phyloP scores from a whole-genome alignment of 2,113 vertebrate genomes.

The Nymphicus hollandicus region DNA sequence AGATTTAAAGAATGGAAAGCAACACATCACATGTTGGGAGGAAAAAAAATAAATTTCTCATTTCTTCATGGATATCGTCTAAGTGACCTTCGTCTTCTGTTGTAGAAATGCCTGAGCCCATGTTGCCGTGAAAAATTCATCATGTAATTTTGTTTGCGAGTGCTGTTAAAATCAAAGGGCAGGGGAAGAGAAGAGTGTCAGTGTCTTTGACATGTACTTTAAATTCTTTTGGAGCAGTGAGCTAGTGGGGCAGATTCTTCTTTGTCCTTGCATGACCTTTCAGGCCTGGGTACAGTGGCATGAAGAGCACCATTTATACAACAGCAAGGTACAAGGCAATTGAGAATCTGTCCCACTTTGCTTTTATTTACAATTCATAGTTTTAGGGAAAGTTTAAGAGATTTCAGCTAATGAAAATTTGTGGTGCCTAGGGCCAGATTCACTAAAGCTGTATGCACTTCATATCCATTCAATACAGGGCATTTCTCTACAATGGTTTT shows the following conservation, averaged over 20 bases:
- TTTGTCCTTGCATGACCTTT: background rate
- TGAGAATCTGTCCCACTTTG: conserved; percentile 16
- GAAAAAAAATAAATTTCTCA: conserved; percentile 69
- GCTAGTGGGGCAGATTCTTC: conserved; percentile 1
- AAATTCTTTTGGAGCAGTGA: background rate
- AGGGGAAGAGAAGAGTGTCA: conserved; percentile 61
- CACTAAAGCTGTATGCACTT: conserved; percentile 31
- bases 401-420: background rate
- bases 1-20: conserved; percentile 73
- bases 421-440: conserved; percentile 27
- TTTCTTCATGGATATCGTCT: conserved; percentile 85
- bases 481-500: background rate
- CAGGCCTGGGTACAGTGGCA: background rate
- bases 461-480: background rate
- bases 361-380: background rate
- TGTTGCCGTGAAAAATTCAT: conserved; percentile 99
- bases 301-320: background rate
- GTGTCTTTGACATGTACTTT: background rate
- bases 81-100: conserved; percentile 95
- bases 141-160: conserved; percentile 99
- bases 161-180: conserved; percentile 81
- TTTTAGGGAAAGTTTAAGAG: background rate
- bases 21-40: conserved; percentile 74
- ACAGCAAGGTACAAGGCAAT: background rate
- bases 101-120: conserved; percentile 95